phyloP scores from a whole-genome alignment of 2,888 invertebrate species.

The Nebria brevicollis region DNA sequence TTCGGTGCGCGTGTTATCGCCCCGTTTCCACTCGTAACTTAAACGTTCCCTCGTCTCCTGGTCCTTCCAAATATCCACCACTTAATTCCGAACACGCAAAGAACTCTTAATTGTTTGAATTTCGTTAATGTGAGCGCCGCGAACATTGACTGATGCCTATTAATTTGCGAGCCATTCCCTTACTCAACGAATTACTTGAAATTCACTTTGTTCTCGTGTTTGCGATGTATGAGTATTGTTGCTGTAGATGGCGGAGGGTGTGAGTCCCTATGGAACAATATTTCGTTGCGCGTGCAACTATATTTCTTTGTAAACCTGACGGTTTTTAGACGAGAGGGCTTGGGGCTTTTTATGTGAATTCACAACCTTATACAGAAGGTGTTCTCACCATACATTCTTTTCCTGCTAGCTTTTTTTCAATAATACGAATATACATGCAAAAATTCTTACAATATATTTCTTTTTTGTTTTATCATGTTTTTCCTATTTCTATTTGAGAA shows the following conservation, averaged over 20 bases:
- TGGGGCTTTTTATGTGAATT: conserved; percentile 3
- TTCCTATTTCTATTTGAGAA: too few species aligned
- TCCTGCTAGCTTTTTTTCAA: neutral
- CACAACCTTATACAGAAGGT: neutral
- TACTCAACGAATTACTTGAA: neutral
- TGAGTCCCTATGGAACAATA: conserved; percentile 11
- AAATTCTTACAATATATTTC: neutral
- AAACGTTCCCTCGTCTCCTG: neutral
- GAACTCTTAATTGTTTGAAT: conserved; percentile 44
- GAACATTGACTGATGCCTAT: conserved; percentile 27
- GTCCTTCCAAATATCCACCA: conserved; percentile 2
- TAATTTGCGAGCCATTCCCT: conserved; percentile 19
- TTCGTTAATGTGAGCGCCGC: conserved; percentile 25
- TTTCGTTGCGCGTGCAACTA: conserved; percentile 13
- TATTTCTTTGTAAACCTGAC: conserved; percentile 35
- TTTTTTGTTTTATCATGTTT: neutral
- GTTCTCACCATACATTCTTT: neutral
- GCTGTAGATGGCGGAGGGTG: neutral
- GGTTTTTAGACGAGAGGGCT: conserved; percentile 23
- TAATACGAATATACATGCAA: too few species aligned
- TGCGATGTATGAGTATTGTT: neutral
- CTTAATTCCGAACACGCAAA: conserved; percentile 44
- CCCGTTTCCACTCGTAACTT: conserved; percentile 17
- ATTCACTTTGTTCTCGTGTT: neutral
- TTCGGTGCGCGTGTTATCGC: conserved; percentile 31